phyloP scores from a whole-genome alignment of 1,140 invertebrate genomes.

The Pissodes strobi region DNA sequence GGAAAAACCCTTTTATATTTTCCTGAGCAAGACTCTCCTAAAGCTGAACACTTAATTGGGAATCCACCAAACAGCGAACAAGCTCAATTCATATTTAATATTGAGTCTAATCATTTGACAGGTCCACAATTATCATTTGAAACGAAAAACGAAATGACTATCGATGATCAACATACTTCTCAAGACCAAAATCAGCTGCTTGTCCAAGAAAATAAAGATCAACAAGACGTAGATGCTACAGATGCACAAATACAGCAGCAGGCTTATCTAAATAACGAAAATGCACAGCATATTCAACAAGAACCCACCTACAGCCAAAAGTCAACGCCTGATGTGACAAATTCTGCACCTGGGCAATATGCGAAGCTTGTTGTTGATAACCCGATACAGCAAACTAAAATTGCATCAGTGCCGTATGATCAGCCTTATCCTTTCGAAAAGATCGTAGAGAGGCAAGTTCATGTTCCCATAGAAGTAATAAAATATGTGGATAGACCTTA shows the following conservation, averaged over 20 bases:
- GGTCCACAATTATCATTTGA: conserved; percentile 28
- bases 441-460: conserved; percentile 60
- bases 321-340: too few species aligned
- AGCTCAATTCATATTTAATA: not conserved
- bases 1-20: conserved; percentile 44
- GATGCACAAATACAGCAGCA: not conserved
- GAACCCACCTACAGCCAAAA: too few species aligned
- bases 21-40: conserved; percentile 23
- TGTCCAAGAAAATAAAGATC: conserved; percentile 59
- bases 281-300: not conserved
- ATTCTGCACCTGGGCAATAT: too few species aligned
- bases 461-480: conserved; percentile 57
- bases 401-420: conserved; percentile 43
- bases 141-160: conserved; percentile 19
- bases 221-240: conserved; percentile 15
- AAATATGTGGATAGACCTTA: conserved; percentile 63
- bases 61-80: conserved; percentile 4
- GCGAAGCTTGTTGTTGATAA: too few species aligned
- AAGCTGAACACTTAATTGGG: conserved; percentile 1
- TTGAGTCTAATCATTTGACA: not conserved
- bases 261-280: not conserved
- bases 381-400: not conserved
- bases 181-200: conserved; percentile 50
- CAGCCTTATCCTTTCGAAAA: conserved; percentile 58
- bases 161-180: conserved; percentile 51